phyloP scores from a whole-genome alignment of 1,140 invertebrate genomes.

The Trichonephila clavipes region DNA sequence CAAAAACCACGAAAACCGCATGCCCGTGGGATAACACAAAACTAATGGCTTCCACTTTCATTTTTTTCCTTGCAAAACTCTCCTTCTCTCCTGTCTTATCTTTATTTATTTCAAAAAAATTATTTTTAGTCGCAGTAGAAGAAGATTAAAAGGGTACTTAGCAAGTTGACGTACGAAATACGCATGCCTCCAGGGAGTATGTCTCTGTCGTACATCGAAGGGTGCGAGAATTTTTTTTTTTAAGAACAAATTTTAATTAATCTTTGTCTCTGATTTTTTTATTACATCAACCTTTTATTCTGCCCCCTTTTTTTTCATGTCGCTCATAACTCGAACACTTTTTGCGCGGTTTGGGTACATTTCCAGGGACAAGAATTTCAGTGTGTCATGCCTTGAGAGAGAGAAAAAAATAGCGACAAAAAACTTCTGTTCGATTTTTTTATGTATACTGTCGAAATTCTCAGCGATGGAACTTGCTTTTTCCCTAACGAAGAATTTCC shows the following conservation, averaged over 20 bases:
- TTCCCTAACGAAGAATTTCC: no score
- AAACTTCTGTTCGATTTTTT: background rate
- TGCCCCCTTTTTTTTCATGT: background rate
- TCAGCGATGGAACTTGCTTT: background rate
- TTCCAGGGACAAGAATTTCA: background rate
- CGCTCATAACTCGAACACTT: background rate
- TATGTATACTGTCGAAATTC: background rate
- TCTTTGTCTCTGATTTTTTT: conserved; percentile 41
- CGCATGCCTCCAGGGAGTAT: conserved; percentile 46
- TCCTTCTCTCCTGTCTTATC: conserved; percentile 39
- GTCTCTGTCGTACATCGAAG: background rate
- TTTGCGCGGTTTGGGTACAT: background rate
- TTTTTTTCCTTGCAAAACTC: conserved; percentile 1
- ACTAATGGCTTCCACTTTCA: conserved; percentile 54
- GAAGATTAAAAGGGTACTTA: conserved; percentile 68
- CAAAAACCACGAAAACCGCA: conserved; percentile 48
- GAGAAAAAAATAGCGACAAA: background rate
- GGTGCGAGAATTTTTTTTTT: conserved; percentile 38
- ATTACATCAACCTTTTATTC: background rate
- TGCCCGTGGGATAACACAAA: conserved; percentile 43
- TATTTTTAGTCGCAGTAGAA: conserved; percentile 17
- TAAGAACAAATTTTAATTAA: conserved; percentile 69
- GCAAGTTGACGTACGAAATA: conserved; percentile 67
- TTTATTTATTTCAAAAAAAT: conserved; percentile 67
- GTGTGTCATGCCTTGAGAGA: background rate